Evolutionary conservation across 2,113 vertebrate species (phyloP), one percentile per base, ranked within the genome.

Genomic region (Plecotus auritus): DNA sequence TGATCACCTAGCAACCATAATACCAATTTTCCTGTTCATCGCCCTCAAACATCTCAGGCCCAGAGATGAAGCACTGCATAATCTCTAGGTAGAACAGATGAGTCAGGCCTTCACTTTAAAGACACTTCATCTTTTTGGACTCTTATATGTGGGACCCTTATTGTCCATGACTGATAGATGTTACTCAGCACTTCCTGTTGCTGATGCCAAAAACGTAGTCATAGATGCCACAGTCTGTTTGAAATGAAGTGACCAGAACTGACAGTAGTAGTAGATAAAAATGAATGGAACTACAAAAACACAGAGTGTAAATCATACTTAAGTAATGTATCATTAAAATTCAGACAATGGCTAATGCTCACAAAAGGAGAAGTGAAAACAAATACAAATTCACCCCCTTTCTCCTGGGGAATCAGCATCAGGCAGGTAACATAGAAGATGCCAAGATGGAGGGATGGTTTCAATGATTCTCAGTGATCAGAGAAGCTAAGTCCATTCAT

Each of bases 251-350:
- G 40, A 87, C 64, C 51, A 70, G 45, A 93, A 93, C 82, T 80
- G 70, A 92, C 78, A 88, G 54, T 1, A 59, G 37, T 23, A 26
- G 20, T 70, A 51, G 35, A 83, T 95, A 80, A 88, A 85, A 96
- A 93, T 83, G 83, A 80, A 86, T 93, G 32, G 74, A 73, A 26
- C n/a, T 91, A 12, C 16, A 51, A 59, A 95, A 93, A 72, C 28
- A 88, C 20, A 35, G 59, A 94, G 40, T 23, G 85, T 49, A 88
- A 93, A 54, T 95, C 85, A 81, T 37, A 86, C 83, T 92, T 82
- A 70, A 64, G 66, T 83, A 66, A 88, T 49, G 72, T 18, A 16
- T 95, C 40, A 90, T 93, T 92, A 91, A 95, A 95, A 97, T 96
- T 88, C 91, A 94, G 72, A 93, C 0, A 5, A 56, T 9, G 56